Evolutionary conservation across 2,113 vertebrate genomes (phyloP), one percentile per base, ranked within the genome.

Genomic region (Zingel zingel): DNA sequence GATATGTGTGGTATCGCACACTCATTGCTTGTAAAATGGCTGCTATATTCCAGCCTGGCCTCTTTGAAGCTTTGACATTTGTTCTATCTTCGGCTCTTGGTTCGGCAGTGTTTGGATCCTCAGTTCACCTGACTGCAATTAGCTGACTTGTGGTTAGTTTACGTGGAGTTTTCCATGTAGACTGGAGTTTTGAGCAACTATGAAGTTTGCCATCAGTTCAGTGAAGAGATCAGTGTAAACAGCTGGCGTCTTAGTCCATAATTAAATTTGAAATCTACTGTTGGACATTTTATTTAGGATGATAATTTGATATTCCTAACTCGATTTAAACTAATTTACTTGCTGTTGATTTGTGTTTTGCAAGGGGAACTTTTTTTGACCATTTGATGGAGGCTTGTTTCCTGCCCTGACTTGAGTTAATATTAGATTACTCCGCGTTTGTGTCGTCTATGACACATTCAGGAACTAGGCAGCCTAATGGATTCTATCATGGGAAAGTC

Each of bases 221-320:
- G 68, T 54, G 65, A 81, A 57, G 71, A 78, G 65, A 84, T 59
- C 73, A 81, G 81, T 76, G 84, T 86, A 90, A 93, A 92, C 89
- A 91, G 84, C 88, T 90, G 87, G 88, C 86, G 81, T 90, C 90
- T 92, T 80, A 30, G 54, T 81, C 57, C 45, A 21, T 93, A 87
- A 95, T 94, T 88, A 5, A 64, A 94, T 95, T 92, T 87, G 21
- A 89, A 90, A 90, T 92, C 86, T 86, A 85, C 91, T 85, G 87
- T 91, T 81, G 83, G 88, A 91, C 92, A 84, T 92, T 91, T 91
- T 90, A 92, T 95, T 93, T 91, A 86, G 87, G 85, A 92, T 81
- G 63, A 91, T 94, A 94, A 95, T 94, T 86, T 89, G 91, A 95
- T 95, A 92, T 92, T 92, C 83, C 87, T 93, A 95, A 94, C 84